Percentiles rank a stretch among this genome's conserved stretches.
Evolutionary conservation across 2,888 invertebrate species (phyloP).

Genomic region (Drosophila colorata): DNA sequence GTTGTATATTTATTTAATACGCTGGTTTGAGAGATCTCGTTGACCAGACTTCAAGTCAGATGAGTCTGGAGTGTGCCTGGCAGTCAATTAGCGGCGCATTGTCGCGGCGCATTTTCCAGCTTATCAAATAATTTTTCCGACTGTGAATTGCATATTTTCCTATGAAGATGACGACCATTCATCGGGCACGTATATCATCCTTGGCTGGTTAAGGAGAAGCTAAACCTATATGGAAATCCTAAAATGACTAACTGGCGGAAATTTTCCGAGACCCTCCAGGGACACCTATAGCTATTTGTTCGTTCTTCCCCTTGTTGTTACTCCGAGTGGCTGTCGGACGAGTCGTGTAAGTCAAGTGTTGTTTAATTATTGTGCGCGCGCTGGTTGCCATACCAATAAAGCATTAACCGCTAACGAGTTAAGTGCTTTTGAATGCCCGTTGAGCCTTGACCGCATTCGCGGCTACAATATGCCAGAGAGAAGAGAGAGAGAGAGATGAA

Average conservation of each 20-base stretch:
- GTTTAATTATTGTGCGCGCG: conserved; percentile 73
- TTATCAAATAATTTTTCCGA: too few species aligned
- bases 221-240: background rate
- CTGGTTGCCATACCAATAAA: conserved; percentile 71
- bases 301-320: background rate
- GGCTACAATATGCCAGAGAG: background rate
- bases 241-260: too few species aligned
- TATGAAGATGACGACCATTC: too few species aligned
- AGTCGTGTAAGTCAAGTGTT: conserved; percentile 60
- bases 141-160: too few species aligned
- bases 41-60: too few species aligned
- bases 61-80: too few species aligned
- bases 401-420: conserved; percentile 79
- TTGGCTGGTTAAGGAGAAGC: too few species aligned
- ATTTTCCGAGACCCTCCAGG: background rate
- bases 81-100: too few species aligned
- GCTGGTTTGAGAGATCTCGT: too few species aligned
- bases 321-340: conserved; percentile 31
- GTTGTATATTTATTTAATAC: too few species aligned
- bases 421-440: conserved; percentile 74
- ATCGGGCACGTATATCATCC: too few species aligned
- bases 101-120: too few species aligned
- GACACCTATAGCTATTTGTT: background rate
- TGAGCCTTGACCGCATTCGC: conserved; percentile 64
- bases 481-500: background rate